A percentile compares a stretch with the other conserved stretches of the same genome.
Conservation (phyloP, 1,140 invertebrate species). For the Phenacoccus solenopsis region DNA sequence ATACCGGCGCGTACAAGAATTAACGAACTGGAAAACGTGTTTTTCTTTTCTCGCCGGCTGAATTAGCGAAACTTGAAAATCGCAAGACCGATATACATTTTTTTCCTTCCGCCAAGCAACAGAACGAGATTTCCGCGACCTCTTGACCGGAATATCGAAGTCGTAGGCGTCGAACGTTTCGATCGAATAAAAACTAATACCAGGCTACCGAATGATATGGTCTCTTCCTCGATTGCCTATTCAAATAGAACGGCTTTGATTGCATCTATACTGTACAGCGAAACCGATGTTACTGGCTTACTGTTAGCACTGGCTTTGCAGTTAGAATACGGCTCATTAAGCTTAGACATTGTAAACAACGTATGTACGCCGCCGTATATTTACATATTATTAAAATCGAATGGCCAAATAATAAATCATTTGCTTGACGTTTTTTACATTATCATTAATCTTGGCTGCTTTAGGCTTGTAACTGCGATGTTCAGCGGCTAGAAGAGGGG, state of each 20-base stretch:
- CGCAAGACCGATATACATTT: no score
- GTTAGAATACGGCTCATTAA: neutral
- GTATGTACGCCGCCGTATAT: neutral
- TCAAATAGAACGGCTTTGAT: no score
- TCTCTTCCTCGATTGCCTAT: no score
- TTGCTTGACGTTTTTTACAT: slow-evolving; percentile 2
- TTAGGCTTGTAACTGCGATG: neutral
- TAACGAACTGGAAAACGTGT: slow-evolving; percentile 1
- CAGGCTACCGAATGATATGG: no score
- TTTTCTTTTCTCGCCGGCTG: neutral
- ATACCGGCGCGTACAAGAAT: neutral
- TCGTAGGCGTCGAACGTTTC: no score
- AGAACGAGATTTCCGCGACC: no score
- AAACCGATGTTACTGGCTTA: no score
- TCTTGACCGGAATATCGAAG: no score
- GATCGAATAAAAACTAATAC: no score
- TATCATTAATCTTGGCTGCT: neutral
- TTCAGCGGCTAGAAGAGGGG: neutral
- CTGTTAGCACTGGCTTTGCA: neutral
- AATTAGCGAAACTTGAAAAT: no score
- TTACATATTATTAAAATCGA: neutral
- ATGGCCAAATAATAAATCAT: slow-evolving; percentile 3
- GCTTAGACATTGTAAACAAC: slow-evolving; percentile 1
- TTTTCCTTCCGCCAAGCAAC: no score
- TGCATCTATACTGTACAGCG: no score